These are phyloP conservation scores for Platyrinchus mystaceus DNA, from an alignment of 2,797 vertebrate genomes.

Conservation along the genomic window DNA sequence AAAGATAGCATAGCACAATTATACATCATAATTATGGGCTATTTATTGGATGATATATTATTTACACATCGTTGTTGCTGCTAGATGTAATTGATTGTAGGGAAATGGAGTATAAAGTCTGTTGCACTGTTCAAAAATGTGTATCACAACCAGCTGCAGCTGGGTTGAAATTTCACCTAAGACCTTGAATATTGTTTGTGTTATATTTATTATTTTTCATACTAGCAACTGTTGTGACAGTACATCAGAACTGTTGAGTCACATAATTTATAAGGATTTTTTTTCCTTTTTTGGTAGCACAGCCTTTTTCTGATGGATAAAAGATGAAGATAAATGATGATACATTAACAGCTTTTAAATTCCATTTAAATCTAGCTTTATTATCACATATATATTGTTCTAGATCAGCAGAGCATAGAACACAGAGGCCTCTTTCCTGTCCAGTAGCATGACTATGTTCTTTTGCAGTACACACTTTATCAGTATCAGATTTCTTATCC, in stretches of 20 bases:
- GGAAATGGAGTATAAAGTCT: neutral
- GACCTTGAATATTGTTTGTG: neutral
- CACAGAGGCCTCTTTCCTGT: neutral
- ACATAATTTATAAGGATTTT: neutral
- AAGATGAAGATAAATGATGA: neutral
- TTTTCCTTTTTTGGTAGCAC: neutral
- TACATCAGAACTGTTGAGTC: neutral
- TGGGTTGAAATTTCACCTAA: neutral
- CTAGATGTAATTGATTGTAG: neutral
- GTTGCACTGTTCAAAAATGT: neutral
- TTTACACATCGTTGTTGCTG: neutral
- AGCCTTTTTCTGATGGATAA: constrained; percentile 15
- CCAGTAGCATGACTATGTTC: neutral
- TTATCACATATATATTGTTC: neutral
- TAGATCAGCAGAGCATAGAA: neutral
- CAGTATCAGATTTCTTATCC: neutral
- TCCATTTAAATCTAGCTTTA: neutral
- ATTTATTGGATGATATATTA: neutral
- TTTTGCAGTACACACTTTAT: neutral
- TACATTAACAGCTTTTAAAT: constrained; percentile 10
- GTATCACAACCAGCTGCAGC: neutral
- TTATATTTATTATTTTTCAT: neutral
- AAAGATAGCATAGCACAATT: neutral
- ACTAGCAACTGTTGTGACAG: neutral
- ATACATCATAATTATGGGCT: neutral